phyloP scores from a whole-genome alignment of 2,113 vertebrate genomes.

The Brachyhypopomus occidentalis region DNA sequence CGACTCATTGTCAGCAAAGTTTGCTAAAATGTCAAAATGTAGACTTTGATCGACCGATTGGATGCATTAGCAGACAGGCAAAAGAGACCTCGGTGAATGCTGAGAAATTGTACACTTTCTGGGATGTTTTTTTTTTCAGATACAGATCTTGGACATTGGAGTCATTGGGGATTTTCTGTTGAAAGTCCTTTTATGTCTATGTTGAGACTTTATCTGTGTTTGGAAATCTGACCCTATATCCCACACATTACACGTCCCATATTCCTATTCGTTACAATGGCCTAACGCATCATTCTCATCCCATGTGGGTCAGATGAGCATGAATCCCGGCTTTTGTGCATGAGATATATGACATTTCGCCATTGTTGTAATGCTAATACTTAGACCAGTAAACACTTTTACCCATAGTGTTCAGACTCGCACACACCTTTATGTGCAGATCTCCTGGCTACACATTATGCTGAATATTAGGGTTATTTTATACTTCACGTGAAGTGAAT shows the following conservation, averaged over 20 bases:
- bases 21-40: too few species aligned
- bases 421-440: constrained; percentile 1
- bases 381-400: not conserved
- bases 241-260: not conserved
- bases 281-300: not conserved
- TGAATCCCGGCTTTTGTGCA: not conserved
- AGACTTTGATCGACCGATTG: too few species aligned
- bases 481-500: constrained; percentile 9
- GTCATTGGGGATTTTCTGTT: not conserved
- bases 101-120: not conserved
- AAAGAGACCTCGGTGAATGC: not conserved
- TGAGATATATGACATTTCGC: constrained; percentile 8
- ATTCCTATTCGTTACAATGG: not conserved
- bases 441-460: not conserved
- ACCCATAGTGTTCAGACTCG: not conserved
- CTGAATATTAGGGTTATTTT: constrained; percentile 16
- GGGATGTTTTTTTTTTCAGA: not conserved
- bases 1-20: too few species aligned
- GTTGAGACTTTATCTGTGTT: constrained; percentile 3
- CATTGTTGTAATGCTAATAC: not conserved
- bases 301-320: not conserved
- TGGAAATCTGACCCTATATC: not conserved
- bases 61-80: too few species aligned
- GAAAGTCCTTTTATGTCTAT: not conserved
- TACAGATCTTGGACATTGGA: not conserved